phyloP scores from a whole-genome alignment of 2,888 invertebrate species.

The Oscheius sp. region DNA sequence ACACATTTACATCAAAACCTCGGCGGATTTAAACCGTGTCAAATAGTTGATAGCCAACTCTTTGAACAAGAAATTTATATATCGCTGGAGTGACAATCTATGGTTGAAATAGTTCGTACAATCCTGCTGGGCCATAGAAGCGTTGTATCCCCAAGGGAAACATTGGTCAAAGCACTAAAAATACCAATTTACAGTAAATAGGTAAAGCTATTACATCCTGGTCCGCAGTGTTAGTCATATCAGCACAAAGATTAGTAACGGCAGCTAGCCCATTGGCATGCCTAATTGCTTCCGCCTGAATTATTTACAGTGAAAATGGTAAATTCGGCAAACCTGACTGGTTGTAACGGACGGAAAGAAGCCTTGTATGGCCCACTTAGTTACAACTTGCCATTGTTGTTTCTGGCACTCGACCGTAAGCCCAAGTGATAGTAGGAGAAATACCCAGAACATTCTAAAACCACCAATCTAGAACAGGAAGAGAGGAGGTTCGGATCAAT shows the following conservation, averaged over 20 bases:
- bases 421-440: background rate
- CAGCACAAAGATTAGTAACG: background rate
- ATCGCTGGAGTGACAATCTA: slow-evolving; percentile 1
- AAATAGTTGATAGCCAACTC: background rate
- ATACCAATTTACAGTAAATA: background rate
- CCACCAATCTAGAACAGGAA: background rate
- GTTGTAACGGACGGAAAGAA: no score
- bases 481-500: background rate
- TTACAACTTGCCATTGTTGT: slow-evolving; percentile 10
- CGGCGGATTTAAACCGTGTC: background rate
- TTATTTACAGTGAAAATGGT: background rate
- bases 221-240: background rate
- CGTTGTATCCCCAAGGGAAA: background rate
- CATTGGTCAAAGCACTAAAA: background rate
- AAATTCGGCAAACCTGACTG: background rate
- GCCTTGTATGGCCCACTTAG: no score
- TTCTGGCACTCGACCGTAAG: background rate
- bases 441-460: slow-evolving; percentile 9
- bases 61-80: slow-evolving; percentile 4
- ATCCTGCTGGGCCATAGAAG: background rate
- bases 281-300: background rate
- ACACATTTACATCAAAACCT: background rate
- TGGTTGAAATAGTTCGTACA: slow-evolving; percentile 13
- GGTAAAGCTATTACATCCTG: background rate
- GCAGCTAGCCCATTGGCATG: background rate